Percentiles rank a stretch among this genome's conserved stretches.
These are phyloP conservation scores for Drosophila quinaria DNA, from an alignment of 2,888 invertebrate species.

Conservation along the genomic window DNA sequence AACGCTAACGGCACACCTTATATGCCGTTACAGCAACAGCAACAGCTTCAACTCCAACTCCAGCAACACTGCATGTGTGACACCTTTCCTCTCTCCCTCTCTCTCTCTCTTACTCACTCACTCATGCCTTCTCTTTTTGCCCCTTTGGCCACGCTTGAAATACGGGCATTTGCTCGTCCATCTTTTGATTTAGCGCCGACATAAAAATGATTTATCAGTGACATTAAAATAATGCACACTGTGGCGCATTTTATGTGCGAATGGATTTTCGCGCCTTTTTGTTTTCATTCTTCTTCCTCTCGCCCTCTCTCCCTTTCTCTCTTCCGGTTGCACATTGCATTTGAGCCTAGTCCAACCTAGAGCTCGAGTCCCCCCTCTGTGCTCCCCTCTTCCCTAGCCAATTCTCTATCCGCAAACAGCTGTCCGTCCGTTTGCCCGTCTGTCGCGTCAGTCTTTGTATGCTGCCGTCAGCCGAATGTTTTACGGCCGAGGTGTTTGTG, in stretches of 20 bases:
- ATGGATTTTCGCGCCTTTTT: constrained; percentile 85
- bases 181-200: constrained; percentile 86
- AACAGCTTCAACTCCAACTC: constrained; percentile 15
- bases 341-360: constrained; percentile 47
- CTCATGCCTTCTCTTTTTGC: neutral
- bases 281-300: constrained; percentile 46
- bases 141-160: constrained; percentile 63
- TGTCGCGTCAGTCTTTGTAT: constrained; percentile 78
- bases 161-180: constrained; percentile 81
- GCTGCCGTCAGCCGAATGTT: constrained; percentile 79
- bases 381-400: neutral
- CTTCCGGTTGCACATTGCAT: constrained; percentile 46
- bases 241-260: constrained; percentile 86
- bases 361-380: constrained; percentile 11
- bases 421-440: constrained; percentile 44
- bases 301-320: neutral
- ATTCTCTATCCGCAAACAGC: constrained; percentile 41
- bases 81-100: constrained; percentile 7
- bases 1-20: constrained; percentile 49
- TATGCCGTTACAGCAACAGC: constrained; percentile 11
- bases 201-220: constrained; percentile 86
- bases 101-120: neutral
- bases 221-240: constrained; percentile 86
- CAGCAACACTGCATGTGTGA: constrained; percentile 52
- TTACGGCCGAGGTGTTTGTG: constrained; percentile 80